A percentile compares a stretch with the other conserved stretches of the same genome.
phyloP scores from a whole-genome alignment of 2,113 vertebrate species.

The Oncorhynchus nerka region DNA sequence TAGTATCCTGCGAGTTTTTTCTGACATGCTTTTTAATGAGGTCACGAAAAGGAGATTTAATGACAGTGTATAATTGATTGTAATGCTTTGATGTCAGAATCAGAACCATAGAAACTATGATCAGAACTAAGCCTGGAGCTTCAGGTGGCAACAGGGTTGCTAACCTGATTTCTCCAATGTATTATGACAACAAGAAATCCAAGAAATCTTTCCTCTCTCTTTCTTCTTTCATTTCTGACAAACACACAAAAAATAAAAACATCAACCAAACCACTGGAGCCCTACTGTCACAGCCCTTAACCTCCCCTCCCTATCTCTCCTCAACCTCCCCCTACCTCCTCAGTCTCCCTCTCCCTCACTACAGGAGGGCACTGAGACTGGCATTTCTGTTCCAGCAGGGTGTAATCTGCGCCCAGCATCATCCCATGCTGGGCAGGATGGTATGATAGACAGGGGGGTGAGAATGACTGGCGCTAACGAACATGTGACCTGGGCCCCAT shows the following conservation, averaged over 20 bases:
- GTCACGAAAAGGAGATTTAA: too few species aligned
- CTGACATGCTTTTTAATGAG: too few species aligned
- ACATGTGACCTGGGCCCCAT: conserved; percentile 36
- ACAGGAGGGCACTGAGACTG: conserved; percentile 57
- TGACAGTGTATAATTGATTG: too few species aligned
- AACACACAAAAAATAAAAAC: conserved; percentile 21
- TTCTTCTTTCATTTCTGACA: neutral
- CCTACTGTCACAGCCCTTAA: neutral
- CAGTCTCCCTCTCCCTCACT: neutral
- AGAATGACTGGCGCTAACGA: conserved; percentile 24
- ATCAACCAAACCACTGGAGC: neutral
- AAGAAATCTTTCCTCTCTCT: neutral
- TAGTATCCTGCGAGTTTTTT: neutral
- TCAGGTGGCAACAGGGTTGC: too few species aligned
- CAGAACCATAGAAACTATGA: too few species aligned
- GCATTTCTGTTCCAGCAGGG: conserved; percentile 70
- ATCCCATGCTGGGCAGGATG: conserved; percentile 52
- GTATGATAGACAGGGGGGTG: conserved; percentile 14
- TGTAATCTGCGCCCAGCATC: conserved; percentile 47
- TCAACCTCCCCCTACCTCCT: too few species aligned
- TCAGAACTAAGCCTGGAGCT: too few species aligned
- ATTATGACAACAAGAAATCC: too few species aligned
- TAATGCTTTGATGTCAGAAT: too few species aligned
- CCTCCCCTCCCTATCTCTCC: too few species aligned
- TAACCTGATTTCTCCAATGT: too few species aligned